Evolutionary conservation across 2,797 vertebrate genomes (phyloP).

Genomic region (Semotilus atromaculatus): DNA sequence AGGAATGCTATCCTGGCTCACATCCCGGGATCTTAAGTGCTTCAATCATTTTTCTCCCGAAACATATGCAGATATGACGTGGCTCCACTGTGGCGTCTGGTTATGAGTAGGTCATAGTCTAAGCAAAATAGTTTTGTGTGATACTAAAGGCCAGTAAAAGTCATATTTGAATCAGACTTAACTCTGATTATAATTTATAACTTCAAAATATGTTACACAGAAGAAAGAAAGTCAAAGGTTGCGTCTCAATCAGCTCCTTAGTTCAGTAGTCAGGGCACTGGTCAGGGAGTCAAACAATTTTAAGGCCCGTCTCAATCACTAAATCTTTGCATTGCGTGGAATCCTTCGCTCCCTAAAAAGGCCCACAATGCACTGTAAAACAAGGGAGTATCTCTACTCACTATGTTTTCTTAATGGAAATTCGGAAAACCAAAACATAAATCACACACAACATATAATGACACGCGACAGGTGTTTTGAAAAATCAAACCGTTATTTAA

Average conservation of each 20-base stretch:
- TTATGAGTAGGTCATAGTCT: background rate
- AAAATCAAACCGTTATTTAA: background rate
- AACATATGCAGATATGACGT: conserved; percentile 39
- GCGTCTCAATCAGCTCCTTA: background rate
- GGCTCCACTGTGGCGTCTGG: background rate
- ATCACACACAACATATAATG: no score
- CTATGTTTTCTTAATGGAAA: no score
- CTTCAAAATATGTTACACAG: background rate
- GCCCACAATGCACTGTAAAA: no score
- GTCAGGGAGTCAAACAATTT: no score
- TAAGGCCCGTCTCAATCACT: no score
- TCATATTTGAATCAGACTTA: background rate
- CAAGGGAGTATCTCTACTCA: no score
- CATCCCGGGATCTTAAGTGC: conserved; percentile 50
- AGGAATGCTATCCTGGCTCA: conserved; percentile 49
- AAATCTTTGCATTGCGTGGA: no score
- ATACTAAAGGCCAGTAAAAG: background rate
- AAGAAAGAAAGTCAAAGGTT: background rate
- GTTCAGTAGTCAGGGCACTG: background rate
- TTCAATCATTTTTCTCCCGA: conserved; percentile 31
- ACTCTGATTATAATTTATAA: background rate
- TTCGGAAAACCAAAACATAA: no score
- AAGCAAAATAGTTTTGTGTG: background rate
- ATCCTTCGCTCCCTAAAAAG: no score
- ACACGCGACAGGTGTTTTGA: background rate